Conservation (phyloP, 2,888 invertebrate species). For the Deilephila elpenor region DNA sequence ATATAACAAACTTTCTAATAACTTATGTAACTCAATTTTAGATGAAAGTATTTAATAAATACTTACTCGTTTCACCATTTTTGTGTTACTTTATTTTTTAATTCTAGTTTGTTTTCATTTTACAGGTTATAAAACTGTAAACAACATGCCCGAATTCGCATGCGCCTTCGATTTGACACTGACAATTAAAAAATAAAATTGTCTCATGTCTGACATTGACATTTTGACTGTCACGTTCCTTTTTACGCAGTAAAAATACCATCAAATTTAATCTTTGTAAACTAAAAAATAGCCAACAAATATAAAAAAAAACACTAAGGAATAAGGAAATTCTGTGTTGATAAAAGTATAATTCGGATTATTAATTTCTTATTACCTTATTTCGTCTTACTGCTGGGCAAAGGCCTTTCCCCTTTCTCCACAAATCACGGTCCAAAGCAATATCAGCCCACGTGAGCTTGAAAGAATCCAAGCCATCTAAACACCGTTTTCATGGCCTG, state of each 20-base stretch:
- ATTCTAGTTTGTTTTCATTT: constrained; percentile 25
- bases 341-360: too few species aligned
- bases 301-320: too few species aligned
- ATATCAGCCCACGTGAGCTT: too few species aligned
- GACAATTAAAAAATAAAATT: too few species aligned
- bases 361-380: too few species aligned
- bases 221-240: not conserved
- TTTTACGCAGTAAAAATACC: not conserved
- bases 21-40: not conserved
- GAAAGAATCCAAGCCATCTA: too few species aligned
- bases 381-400: too few species aligned
- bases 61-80: constrained; percentile 71
- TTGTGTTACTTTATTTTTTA: constrained; percentile 30
- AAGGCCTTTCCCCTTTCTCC: too few species aligned
- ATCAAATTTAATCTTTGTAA: not conserved
- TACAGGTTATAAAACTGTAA: constrained; percentile 65
- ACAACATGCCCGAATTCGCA: constrained; percentile 54
- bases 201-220: not conserved
- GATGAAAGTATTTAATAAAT: not conserved
- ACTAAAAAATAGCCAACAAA: not conserved
- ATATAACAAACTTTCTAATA: not conserved
- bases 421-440: too few species aligned
- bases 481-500: too few species aligned
- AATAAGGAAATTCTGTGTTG: too few species aligned
- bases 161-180: constrained; percentile 12